Conservation (phyloP, 1,140 invertebrate species). For the Drosophila persimilis region DNA sequence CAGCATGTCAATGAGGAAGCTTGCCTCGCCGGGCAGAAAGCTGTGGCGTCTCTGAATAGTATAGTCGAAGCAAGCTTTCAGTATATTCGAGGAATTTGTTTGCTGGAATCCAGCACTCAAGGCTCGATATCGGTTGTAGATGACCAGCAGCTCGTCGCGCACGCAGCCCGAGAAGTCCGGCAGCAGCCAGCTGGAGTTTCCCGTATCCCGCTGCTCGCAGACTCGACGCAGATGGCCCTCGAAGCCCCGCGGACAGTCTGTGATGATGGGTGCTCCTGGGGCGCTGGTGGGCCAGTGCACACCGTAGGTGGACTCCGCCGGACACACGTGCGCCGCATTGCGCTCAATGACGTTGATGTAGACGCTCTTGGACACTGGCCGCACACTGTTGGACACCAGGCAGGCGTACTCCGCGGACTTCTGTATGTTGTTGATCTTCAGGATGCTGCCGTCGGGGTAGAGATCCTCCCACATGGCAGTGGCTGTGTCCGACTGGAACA, state of each 20-base stretch:
- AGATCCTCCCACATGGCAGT: conserved; percentile 91
- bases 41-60: conserved; percentile 68
- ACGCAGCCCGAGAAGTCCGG: conserved; percentile 90
- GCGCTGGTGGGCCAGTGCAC: conserved; percentile 86
- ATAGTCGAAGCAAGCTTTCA: conserved; percentile 80
- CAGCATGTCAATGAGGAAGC: conserved; percentile 79
- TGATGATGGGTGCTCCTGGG: conserved; percentile 85
- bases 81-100: conserved; percentile 84
- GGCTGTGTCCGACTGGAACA: conserved; percentile 88
- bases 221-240: conserved; percentile 84
- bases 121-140: conserved; percentile 87
- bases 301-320: conserved; percentile 83
- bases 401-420: conserved; percentile 87
- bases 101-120: conserved; percentile 88
- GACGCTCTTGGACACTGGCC: conserved; percentile 85
- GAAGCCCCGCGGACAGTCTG: conserved; percentile 85
- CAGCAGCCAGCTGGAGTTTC: conserved; percentile 87
- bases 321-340: conserved; percentile 85
- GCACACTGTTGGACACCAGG: conserved; percentile 84
- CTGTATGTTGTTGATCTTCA: conserved; percentile 90
- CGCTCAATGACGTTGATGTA: conserved; percentile 86
- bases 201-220: conserved; percentile 85
- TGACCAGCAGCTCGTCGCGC: conserved; percentile 86
- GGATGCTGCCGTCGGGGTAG: conserved; percentile 90
- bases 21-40: conserved; percentile 81